Evolutionary conservation across 2,113 vertebrate genomes (phyloP).

Genomic region (Hirundichthys speculiger): DNA sequence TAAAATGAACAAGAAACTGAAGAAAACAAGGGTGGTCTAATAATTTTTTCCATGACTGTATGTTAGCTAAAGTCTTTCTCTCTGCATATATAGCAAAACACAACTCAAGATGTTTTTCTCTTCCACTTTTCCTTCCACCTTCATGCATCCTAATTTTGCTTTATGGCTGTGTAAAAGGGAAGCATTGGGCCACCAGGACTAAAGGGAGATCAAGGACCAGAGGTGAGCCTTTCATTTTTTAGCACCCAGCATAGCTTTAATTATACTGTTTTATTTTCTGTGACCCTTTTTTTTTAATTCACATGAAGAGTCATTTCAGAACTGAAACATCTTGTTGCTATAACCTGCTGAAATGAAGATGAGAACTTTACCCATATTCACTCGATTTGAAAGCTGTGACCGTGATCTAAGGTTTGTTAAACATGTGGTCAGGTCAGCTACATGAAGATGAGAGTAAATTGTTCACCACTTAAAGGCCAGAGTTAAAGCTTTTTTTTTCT

Average conservation of each 20-base stretch:
- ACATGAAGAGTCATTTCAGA: background rate
- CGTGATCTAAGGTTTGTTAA: background rate
- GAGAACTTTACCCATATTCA: background rate
- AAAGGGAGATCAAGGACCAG: slow-evolving; percentile 85
- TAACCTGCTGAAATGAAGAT: background rate
- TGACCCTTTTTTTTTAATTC: background rate
- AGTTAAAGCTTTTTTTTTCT: background rate
- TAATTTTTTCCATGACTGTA: too few species aligned
- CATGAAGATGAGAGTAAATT: background rate
- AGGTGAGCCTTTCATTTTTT: slow-evolving; percentile 74
- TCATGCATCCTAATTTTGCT: background rate
- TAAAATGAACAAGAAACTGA: too few species aligned
- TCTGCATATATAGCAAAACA: background rate
- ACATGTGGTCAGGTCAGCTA: too few species aligned
- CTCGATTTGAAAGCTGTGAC: background rate
- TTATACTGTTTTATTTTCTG: background rate
- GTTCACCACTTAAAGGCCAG: background rate
- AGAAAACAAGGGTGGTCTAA: too few species aligned
- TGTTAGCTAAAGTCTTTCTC: too few species aligned
- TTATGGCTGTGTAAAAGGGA: slow-evolving; percentile 82
- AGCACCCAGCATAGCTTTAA: background rate
- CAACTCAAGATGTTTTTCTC: slow-evolving; percentile 15
- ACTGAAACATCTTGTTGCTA: background rate
- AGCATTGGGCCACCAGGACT: slow-evolving; percentile 83
- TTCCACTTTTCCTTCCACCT: background rate